Base-by-base conservation (phyloP, 2,797 vertebrate genomes). In the Eutrigla gurnardus region DNA sequence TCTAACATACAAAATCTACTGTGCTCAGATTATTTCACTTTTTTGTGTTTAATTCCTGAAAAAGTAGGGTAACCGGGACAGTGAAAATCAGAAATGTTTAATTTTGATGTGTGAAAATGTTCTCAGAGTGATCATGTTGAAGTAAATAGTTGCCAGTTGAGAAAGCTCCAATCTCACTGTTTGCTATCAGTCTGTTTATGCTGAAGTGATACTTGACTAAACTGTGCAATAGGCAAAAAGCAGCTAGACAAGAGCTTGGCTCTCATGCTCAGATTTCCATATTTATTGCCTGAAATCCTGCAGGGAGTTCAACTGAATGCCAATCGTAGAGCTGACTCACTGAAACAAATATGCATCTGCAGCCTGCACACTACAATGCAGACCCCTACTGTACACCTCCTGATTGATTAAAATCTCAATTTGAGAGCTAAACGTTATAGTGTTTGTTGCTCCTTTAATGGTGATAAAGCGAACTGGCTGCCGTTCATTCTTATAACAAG, bases 281-380 rank as follows among this genome's bases (percentile, higher is more conserved):
- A 93, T 94, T 93, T 94, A 94, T 95, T 95, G 91, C 94, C 91
- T 91, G 87, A 89, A 91, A 94, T 92, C 92, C 91, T 90, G 89
- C 78, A 75, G 93, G 88, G 94, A 93, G 93, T 93, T 92, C 89
- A 90, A 84, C 81, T 90, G 93, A 94, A 95, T 94, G 92, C 90
- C 94, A 94, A 94, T 94, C 72, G 83, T 83, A 65, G 65, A 81
- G 84, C 84, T 91, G 90, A 89, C 89, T 92, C 89, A 90, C 78
- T 74, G 71, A 89, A 84, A 88, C 83, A 89, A 89, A 86, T 82
- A 88, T 86, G 84, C 86, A 87, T 89, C 82, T 82, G 72, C 66
- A 80, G 78, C 63, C 73, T 55, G 71, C 55, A 17, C 82, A 74
- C 69, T 64, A 80, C 69, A 79, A 75, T 80, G 60, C 60, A 63